Evolutionary conservation across 2,113 vertebrate species (phyloP).

Genomic region (Marcusenius ussheri): DNA sequence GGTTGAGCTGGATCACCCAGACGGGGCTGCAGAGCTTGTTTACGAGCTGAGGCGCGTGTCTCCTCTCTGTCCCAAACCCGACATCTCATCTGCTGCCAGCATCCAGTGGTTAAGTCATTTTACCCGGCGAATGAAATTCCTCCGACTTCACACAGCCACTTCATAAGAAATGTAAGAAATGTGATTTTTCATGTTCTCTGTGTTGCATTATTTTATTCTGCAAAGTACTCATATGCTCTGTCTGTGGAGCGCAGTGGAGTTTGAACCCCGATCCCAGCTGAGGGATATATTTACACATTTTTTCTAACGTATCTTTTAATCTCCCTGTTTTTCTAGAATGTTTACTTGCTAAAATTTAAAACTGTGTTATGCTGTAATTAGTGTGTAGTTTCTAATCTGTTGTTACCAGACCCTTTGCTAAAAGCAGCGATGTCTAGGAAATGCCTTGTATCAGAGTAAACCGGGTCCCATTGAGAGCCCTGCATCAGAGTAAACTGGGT

Average conservation of each 20-base stretch:
- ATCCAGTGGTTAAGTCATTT: not conserved
- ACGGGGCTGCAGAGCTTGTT: not conserved
- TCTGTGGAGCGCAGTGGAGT: not conserved
- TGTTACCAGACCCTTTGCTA: not conserved
- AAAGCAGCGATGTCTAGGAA: not conserved
- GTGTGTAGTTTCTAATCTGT: not conserved
- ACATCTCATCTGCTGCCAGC: not conserved
- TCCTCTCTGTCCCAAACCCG: conserved; percentile 2
- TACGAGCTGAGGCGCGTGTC: not conserved
- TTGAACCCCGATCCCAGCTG: not conserved
- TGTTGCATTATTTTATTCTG: not conserved
- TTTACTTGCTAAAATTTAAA: not conserved
- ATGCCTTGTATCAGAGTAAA: too few species aligned
- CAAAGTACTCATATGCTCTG: not conserved
- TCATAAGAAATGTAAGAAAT: not conserved
- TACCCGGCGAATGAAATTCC: not conserved
- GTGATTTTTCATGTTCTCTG: not conserved
- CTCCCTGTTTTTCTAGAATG: not conserved
- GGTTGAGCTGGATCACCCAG: not conserved
- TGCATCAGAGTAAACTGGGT: too few species aligned
- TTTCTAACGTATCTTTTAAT: not conserved
- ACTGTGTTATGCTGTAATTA: not conserved
- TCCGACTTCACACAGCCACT: not conserved
- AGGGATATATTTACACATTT: not conserved
- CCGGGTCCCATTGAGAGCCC: too few species aligned